Evolutionary conservation across 1,140 invertebrate species (phyloP), one percentile per base, ranked within the genome.

Genomic region (Bombus difficillimus): DNA sequence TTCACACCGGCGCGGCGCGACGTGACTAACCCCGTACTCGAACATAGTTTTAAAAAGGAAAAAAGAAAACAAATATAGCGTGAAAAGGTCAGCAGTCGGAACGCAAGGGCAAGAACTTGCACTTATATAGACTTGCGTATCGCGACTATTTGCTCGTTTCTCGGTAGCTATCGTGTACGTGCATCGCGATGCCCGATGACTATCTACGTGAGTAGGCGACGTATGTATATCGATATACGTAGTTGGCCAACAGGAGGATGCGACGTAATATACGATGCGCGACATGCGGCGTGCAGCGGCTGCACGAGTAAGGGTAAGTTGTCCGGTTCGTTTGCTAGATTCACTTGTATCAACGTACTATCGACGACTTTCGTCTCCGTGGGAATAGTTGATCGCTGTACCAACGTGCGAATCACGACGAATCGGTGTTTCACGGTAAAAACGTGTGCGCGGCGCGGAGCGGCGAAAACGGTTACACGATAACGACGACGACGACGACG

Each of bases 41-140:
- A 37, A 25, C 0, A 10, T 0, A 28, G 43, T 15, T 62, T 32
- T 10, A 86, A 37, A 62, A 69, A 37, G 32, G 8, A 37, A 39
- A 64, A 64, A 66, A 32, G 22, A 86, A 86, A 89, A 89, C 47
- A 85, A 89, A 88, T 68, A 89, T 37, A 43, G 53, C 43, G 37
- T 6, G 22, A 32, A 43, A 3, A 62, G 32, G 74, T 57, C 59
- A 18, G 25, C 41, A 81, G 34, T 59, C n/a, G 37, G 10, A 32
- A 28, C 18, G 34, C 74, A 66, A 83, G 59, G 75, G 59, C 41
- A 71, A 69, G 22, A 37, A 76, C 47, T 75, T 25, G 32, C 47
- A 53, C 47, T 53, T 53, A 53, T 47, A n/a, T 15, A 28, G 28
- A 25, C 15, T 34, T 18, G 22, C 15, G 6, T 25, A 47, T 32